These are phyloP conservation scores for Stegodyphus mimosarum DNA, from an alignment of 1,140 invertebrate genomes.

Conservation along the genomic window DNA sequence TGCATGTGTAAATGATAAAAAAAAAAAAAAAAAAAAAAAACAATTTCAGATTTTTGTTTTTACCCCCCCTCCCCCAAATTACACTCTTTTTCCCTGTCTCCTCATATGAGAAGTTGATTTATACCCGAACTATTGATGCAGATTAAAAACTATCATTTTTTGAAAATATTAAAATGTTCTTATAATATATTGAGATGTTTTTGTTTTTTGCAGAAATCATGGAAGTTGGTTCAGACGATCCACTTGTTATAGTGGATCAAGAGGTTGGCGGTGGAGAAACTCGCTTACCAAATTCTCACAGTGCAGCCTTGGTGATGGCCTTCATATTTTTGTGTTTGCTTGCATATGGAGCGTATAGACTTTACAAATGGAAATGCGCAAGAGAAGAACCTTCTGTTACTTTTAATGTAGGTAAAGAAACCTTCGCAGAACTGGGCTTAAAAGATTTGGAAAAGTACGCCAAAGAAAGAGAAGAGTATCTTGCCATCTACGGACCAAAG, in stretches of 20 bases:
- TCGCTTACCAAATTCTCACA: constrained; percentile 31
- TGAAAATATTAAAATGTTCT: too few relatives aligned
- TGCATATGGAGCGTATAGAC: constrained; percentile 24
- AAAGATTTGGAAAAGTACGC: constrained; percentile 20
- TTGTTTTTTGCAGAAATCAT: not conserved
- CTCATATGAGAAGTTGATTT: too few relatives aligned
- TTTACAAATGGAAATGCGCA: not conserved
- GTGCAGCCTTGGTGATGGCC: constrained; percentile 39
- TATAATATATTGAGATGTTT: not conserved
- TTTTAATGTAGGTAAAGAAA: not conserved
- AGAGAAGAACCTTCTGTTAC: constrained; percentile 3
- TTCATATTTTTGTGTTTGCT: constrained; percentile 26
- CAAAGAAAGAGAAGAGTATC: constrained; percentile 3
- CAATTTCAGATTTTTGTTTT: too few relatives aligned
- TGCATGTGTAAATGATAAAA: too few relatives aligned
- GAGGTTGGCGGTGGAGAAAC: constrained; percentile 6
- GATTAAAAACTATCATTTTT: too few relatives aligned
- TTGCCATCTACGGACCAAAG: constrained; percentile 39
- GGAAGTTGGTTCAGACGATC: constrained; percentile 17
- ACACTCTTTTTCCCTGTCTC: too few relatives aligned
- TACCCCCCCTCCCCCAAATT: too few relatives aligned
- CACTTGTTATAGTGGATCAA: not conserved
- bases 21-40: too few relatives aligned
- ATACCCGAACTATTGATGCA: too few relatives aligned
- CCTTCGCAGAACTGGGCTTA: not conserved